phyloP scores from a whole-genome alignment of 1,140 invertebrate genomes.

The Riptortus pedestris region DNA sequence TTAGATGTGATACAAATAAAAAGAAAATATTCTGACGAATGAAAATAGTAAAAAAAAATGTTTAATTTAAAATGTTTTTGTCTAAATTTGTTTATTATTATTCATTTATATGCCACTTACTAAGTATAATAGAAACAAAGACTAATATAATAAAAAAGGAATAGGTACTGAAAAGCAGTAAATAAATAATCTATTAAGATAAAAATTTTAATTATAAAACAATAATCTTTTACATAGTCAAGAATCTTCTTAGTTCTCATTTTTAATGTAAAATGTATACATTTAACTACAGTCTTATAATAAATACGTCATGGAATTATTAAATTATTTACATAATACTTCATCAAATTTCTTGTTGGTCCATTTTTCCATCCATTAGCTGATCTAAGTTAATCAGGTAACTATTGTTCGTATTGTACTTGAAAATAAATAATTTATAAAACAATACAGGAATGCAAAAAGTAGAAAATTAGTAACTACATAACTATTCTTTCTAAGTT shows the following conservation, averaged over 20 bases:
- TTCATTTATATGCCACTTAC: too few species aligned
- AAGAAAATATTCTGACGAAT: too few species aligned
- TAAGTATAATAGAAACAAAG: too few species aligned
- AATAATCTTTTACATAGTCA: slow-evolving; percentile 1
- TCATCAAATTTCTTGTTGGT: slow-evolving; percentile 8
- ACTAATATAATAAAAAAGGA: too few species aligned
- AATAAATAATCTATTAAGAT: background rate
- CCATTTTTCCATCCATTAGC: background rate
- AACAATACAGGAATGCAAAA: background rate
- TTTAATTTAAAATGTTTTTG: too few species aligned
- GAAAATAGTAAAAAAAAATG: too few species aligned
- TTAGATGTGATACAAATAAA: too few species aligned
- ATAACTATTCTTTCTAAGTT: slow-evolving; percentile 6
- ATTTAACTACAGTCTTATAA: slow-evolving; percentile 16
- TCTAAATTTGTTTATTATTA: too few species aligned
- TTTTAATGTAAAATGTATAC: background rate
- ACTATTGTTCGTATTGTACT: slow-evolving; percentile 20
- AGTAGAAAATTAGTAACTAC: slow-evolving; percentile 1
- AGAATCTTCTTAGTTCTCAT: background rate
- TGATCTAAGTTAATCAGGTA: slow-evolving; percentile 12
- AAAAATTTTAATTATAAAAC: slow-evolving; percentile 16
- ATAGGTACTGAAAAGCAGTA: background rate
- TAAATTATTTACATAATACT: slow-evolving; percentile 5
- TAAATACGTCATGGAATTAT: slow-evolving; percentile 15
- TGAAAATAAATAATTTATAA: slow-evolving; percentile 14